Base-by-base conservation (phyloP, 2,113 vertebrate genomes). In the Atractosteus spatula region DNA sequence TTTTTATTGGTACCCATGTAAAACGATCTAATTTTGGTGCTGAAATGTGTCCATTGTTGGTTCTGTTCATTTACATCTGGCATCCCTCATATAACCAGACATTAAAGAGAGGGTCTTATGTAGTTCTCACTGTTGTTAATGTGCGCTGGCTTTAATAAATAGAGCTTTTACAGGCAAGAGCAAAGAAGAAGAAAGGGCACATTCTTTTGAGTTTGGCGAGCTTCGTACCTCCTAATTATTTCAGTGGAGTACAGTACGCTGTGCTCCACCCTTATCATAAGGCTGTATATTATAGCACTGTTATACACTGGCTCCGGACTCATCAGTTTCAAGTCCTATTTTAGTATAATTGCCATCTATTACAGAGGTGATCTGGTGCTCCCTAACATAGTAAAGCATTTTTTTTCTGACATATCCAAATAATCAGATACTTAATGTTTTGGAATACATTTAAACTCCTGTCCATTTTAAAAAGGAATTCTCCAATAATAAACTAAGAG, bases 201-300 rank as follows among this genome's bases (percentile, higher is more conserved):
- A 74, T 80, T 83, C 74, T 77, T 71, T 65, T 13, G 62, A 56
- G 69, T 16, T 75, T 56, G 72, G 69, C 71, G 41, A 59, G 74
- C 68, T 72, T 59, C 47, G 72, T 69, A 72, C 68, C 78, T 75
- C 66, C 73, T 75, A 76, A 76, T 81, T 80, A 78, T 74, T 73
- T 77, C 72, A 62, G 63, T 74, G 76, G 71, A 71, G 72, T 76
- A 62, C 68, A 76, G 77, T 72, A 63, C 64, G 72, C 67, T 74
- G 29, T 10, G 70, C 75, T 70, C 72, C 63, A 80, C 74, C 75
- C 74, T 68, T 76, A 70, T 79, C 75, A 73, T 81, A 80, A 78
- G 77, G 73, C 78, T 81, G 66, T 66, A 62, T 72, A 74, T 79
- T 80, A 78, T 74, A 72, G 73, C 57, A 41, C 77, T 70, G 7